Base-by-base conservation (phyloP, 2,888 invertebrate species). In the Galerucella calmariensis region DNA sequence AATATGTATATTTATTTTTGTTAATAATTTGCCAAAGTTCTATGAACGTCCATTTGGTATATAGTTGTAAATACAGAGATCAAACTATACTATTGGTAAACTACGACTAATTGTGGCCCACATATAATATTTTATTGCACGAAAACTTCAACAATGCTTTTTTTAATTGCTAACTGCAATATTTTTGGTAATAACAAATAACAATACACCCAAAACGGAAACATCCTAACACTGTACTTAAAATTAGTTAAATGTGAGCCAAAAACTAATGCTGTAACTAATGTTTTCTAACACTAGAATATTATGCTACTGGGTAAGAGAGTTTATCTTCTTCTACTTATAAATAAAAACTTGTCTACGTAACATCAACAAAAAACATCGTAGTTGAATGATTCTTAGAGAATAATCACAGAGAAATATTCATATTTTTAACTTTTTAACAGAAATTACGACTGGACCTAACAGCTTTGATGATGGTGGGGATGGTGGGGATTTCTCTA, bases 211-310 rank as follows among this genome's bases (percentile, higher is more conserved):
- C 67, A 66, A 77, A 77, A 77, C 69, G 69, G 53, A 74, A 75
- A 77, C 62, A 58, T 35, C 70, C 77, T 75, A 75, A 77, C 75
- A 74, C 67, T 66, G 69, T 77, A 74, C 51, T 69, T 77, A 71
- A 59, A 73, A 69, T 72, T 75, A 75, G 59, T 67, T 75, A 67
- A 65, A 75, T 75, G 77, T 77, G 77, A 77, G 75, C 77, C 77
- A 77, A 75, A 75, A 75, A 74, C 73, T 74, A 72, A 72, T 74
- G 76, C 53, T 65, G 72, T 58, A 74, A 74, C 76, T 76, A 74
- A 73, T 68, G 44, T 59, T 62, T 70, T 74, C 74, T 77, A 77
- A 72, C 16, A 46, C 73, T 75, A 75, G 46, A 51, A 41, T 70
- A 69, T 71, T 72, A 75, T 63, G 46, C 75, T 75, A 75, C 69